A percentile compares a stretch with the other conserved stretches of the same genome.
These are phyloP conservation scores for Euphonia xanthogaster DNA, from an alignment of 2,797 vertebrate genomes.

Conservation along the genomic window DNA sequence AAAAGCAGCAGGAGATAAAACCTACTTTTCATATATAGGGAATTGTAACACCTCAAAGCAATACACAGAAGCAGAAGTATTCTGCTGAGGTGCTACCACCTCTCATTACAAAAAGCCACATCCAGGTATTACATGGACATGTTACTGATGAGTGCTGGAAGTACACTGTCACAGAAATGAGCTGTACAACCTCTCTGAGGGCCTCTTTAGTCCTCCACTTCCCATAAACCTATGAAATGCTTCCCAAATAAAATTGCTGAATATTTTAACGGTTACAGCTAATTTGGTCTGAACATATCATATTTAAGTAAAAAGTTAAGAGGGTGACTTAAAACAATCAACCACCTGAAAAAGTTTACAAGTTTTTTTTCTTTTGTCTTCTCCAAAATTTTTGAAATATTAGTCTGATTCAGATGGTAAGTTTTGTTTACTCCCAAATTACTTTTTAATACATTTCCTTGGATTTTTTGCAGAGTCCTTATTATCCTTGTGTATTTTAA, in stretches of 20 bases:
- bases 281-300: neutral
- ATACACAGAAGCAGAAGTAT: neutral
- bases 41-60: neutral
- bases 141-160: neutral
- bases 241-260: neutral
- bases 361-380: neutral
- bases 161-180: neutral
- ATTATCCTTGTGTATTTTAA: neutral
- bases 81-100: neutral
- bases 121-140: neutral
- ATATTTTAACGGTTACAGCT: neutral
- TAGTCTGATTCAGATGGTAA: neutral
- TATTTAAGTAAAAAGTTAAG: neutral
- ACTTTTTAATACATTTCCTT: neutral
- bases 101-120: neutral
- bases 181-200: neutral
- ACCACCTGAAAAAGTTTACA: neutral
- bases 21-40: neutral
- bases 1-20: neutral
- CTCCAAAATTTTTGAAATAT: neutral
- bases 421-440: neutral
- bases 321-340: neutral
- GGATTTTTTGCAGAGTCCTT: neutral
- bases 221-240: neutral
- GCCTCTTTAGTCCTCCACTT: neutral